Conservation (phyloP, 1,140 invertebrate species). For the Propsilocerus akamusi region DNA sequence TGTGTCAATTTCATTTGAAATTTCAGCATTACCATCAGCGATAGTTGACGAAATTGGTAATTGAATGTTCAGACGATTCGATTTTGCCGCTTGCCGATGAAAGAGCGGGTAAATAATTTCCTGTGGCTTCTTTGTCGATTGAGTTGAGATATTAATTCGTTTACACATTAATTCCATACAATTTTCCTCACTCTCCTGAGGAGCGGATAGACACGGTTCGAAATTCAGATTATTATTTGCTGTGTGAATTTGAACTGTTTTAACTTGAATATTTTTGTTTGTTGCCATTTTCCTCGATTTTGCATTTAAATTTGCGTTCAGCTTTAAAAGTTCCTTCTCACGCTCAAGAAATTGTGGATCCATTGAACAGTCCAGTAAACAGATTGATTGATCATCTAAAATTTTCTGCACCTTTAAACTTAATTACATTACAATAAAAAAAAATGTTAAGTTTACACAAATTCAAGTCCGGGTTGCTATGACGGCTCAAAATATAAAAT, state of each 20-base stretch:
- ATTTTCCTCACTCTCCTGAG: too few relatives aligned
- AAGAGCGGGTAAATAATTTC: neutral
- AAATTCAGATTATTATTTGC: slow-evolving; percentile 1
- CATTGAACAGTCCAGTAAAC: too few relatives aligned
- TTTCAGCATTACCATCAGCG: neutral
- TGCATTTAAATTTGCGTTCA: neutral
- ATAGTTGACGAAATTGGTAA: neutral
- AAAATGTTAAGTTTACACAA: too few relatives aligned
- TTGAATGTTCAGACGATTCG: neutral
- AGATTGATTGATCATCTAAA: too few relatives aligned
- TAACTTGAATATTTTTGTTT: neutral
- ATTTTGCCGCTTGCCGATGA: neutral
- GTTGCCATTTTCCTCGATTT: neutral
- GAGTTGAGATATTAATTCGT: neutral
- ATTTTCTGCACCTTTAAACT: too few relatives aligned
- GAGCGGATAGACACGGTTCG: too few relatives aligned
- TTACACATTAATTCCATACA: neutral
- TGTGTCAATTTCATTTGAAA: neutral
- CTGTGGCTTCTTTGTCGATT: neutral
- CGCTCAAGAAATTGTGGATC: neutral
- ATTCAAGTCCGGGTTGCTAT: too few relatives aligned
- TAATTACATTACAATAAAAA: too few relatives aligned
- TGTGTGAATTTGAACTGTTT: neutral
- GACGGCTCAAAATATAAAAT: too few relatives aligned
- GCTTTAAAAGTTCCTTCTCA: neutral